Base-by-base conservation (phyloP, 2,797 vertebrate species). In the Sebastes dallii region DNA sequence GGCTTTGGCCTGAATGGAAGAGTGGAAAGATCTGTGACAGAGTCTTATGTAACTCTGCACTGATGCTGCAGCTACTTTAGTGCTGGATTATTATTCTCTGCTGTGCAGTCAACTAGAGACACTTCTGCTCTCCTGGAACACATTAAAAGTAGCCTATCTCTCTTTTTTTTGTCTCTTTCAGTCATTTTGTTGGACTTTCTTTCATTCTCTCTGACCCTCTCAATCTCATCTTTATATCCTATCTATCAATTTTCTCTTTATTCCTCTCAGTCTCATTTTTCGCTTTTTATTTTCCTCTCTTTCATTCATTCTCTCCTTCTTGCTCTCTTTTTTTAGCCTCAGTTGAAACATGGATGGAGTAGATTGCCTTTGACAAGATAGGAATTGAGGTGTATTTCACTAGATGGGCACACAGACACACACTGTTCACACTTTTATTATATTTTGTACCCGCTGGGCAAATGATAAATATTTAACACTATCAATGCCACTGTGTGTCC, bases 381-480 rank as follows among this genome's bases (percentile, higher is more conserved):
- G 24, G 34, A 66, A 70, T 20, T 56, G 55, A 3, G 54, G 3
- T 70, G 29, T 67, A 25, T 61, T 75, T 72, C 62, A 62, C 25
- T 18, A 18, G 16, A 58, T 32, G 6, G 36, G 58, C 12, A 71
- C 46, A 52, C 27, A 76, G 14, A 66, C 4, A 60, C 27, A 29
- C 60, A 30, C 5, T 54, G 22, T 6, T 7, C 61, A 66, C 29
- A 55, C 36, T 11, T 42, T 61, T 69, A 70, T 66, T 52, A 65
- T 39, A 61, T 75, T 74, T 73, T 29, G n/a, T 59, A 32, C 60
- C 46, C 5, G 4, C 14, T 16, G 72, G 81, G 58, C 64, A 73
- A 54, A 39, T 50, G 18, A 66, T 89, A 73, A 89, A 91, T 86
- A 85, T 84, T 89, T 75, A 83, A 80, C 65, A 20, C 46, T 69